These are phyloP conservation scores for Caenorhabditis becei DNA, from an alignment of 2,888 invertebrate genomes.

Conservation along the genomic window DNA sequence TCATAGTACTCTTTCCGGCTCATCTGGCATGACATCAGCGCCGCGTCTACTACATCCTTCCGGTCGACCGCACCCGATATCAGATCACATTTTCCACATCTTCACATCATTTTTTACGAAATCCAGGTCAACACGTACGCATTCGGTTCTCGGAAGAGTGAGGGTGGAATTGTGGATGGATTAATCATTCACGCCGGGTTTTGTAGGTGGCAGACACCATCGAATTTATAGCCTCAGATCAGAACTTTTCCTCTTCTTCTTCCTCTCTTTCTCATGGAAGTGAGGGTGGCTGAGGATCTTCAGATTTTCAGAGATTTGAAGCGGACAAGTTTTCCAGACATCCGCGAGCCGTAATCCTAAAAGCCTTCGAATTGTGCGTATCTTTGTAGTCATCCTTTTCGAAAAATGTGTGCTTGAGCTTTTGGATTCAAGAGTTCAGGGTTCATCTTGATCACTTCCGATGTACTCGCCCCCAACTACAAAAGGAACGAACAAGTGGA, in stretches of 20 bases:
- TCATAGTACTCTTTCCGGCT: constrained; percentile 51
- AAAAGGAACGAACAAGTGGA: constrained; percentile 18
- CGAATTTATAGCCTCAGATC: neutral
- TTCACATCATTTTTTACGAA: constrained; percentile 31
- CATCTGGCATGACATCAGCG: constrained; percentile 35
- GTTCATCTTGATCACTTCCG: neutral
- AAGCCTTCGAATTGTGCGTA: no score
- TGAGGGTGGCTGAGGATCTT: no score
- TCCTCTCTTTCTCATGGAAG: no score
- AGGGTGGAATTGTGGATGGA: constrained; percentile 9
- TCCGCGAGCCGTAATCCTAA: neutral
- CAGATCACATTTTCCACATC: constrained; percentile 26
- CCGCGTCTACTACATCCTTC: constrained; percentile 25
- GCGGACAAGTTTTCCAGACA: neutral
- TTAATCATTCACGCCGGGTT: neutral
- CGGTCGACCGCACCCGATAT: constrained; percentile 37
- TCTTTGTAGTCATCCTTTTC: no score
- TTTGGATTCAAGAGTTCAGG: no score
- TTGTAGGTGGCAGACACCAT: neutral
- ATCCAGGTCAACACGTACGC: constrained; percentile 35
- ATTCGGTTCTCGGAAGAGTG: neutral
- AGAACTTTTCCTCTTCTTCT: neutral
- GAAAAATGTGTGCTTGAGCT: no score
- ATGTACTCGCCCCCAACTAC: constrained; percentile 28
- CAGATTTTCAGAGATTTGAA: no score